These are phyloP conservation scores for Amaurobius ferox DNA, from an alignment of 2,888 invertebrate genomes.

Conservation along the genomic window DNA sequence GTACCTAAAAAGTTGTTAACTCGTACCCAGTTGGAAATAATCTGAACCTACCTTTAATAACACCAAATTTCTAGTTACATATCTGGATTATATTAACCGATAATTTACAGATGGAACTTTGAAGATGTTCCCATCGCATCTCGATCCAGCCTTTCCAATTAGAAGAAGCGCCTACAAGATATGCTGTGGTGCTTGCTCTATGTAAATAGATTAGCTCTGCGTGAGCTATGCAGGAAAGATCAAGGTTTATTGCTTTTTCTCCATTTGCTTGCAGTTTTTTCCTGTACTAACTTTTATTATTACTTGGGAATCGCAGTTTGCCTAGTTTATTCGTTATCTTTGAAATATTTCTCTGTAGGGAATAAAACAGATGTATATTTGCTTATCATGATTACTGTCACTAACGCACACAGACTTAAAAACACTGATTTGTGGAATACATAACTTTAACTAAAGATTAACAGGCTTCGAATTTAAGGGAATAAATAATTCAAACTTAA, in stretches of 20 bases:
- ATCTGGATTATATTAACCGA: too few relatives aligned
- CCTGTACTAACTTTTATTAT: not conserved
- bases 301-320: not conserved
- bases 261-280: not conserved
- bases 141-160: constrained; percentile 46
- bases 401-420: too few relatives aligned
- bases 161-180: constrained; percentile 51
- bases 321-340: not conserved
- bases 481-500: too few relatives aligned
- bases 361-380: not conserved
- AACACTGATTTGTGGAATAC: too few relatives aligned
- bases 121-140: constrained; percentile 6
- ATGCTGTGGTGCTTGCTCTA: constrained; percentile 33
- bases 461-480: too few relatives aligned
- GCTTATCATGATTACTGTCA: too few relatives aligned
- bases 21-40: too few relatives aligned
- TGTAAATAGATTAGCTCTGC: constrained; percentile 61
- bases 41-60: too few relatives aligned
- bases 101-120: too few relatives aligned
- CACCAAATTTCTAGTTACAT: too few relatives aligned
- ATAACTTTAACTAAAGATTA: too few relatives aligned
- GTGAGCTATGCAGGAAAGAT: constrained; percentile 37
- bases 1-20: too few relatives aligned
- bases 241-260: constrained; percentile 62
- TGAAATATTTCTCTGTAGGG: not conserved